Base-by-base conservation (phyloP, 2,797 vertebrate genomes). In the Scolopax rusticola region DNA sequence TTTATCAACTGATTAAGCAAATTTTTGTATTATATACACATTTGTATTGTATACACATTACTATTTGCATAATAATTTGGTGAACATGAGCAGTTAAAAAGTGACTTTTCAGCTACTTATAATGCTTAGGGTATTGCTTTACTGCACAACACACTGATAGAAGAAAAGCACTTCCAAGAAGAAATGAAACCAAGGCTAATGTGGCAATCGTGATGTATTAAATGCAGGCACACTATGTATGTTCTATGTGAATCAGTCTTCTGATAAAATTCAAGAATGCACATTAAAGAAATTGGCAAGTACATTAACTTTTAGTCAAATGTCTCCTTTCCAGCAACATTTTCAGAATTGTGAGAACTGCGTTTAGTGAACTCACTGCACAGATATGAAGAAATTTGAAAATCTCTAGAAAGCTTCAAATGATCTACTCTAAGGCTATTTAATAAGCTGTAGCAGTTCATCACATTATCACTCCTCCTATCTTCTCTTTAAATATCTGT, bases 261-360 rank as follows among this genome's bases (percentile, higher is more conserved):
- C 96, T 97, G 96, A 97, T 96, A 97, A 97, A 98, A 97, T 96
- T 97, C 94, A 97, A 89, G 82, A 97, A 96, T 94, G 53, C 93
- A 96, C 96, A 97, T 97, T 97, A 97, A 97, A 98, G 96, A 97
- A 98, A 98, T 71, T 96, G 94, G 86, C 93, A 96, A 98, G 96
- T 96, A 65, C 65, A 87, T 90, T 76, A 92, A 61, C 92, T 97
- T 97, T 97, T 97, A 97, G 94, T 95, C 93, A 97, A 97, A 97
- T 96, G 75, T 94, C 84, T 98, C 84, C 92, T 97, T 96, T 97
- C 41, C 41, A 41, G 88, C 85, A 97, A 93, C 67, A 94, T 88
- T 92, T 87, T 95, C 96, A 92, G 45, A 79, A 95, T 91, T 95
- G 82, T 87, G 63, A 96, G 70, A 93, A 92, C 97, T 97, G 87